A percentile compares a stretch with the other conserved stretches of the same genome.
Conservation (phyloP, 2,113 vertebrate genomes). For the Tyrannus savana region DNA sequence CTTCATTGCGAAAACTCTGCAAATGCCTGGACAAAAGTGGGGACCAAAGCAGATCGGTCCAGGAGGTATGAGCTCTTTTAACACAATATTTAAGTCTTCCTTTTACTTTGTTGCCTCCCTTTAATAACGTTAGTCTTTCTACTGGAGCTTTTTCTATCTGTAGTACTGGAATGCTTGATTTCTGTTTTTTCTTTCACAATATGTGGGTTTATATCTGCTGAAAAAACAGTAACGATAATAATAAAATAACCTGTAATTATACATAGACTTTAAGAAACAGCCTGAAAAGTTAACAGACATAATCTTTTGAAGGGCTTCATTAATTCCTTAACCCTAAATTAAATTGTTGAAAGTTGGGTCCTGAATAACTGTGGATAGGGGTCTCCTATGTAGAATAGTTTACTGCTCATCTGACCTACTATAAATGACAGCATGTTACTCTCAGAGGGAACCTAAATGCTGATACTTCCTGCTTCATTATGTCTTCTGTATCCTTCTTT, state of each 20-base stretch:
- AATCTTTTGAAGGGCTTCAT: background rate
- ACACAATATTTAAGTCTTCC: background rate
- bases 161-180: background rate
- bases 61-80: conserved; percentile 82
- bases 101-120: background rate
- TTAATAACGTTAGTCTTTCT: background rate
- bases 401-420: background rate
- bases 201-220: background rate
- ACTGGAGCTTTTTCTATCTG: background rate
- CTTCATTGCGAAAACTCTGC: conserved; percentile 78
- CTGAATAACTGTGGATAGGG: background rate
- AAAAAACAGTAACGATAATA: background rate
- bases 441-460: background rate
- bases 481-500: background rate
- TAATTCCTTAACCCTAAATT: background rate
- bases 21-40: conserved; percentile 77
- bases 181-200: background rate
- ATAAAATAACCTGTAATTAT: background rate
- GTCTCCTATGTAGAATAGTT: background rate
- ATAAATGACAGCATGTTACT: background rate
- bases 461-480: background rate
- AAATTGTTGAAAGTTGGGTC: background rate
- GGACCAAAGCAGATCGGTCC: conserved; percentile 82
- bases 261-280: background rate
- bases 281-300: background rate